Evolutionary conservation across 2,888 invertebrate genomes (phyloP).

Genomic region (Drosophila kambysellisi): DNA sequence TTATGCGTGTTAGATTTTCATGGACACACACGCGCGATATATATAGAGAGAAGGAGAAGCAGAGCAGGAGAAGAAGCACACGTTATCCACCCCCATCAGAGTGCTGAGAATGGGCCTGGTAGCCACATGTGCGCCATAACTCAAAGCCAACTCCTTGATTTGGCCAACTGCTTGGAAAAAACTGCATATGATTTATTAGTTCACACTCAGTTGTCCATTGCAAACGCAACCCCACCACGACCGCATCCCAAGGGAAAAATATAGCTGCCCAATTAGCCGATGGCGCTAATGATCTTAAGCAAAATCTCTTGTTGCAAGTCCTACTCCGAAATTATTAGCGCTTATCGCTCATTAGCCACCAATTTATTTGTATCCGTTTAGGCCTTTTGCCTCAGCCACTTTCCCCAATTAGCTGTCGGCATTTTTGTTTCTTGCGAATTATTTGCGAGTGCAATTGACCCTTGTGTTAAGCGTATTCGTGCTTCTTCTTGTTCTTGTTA

Average conservation of each 20-base stretch:
- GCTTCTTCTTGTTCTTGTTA: not conserved
- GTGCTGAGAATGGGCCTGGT: constrained; percentile 16
- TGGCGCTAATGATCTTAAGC: constrained; percentile 35
- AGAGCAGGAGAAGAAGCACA: not conserved
- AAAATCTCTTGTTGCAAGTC: not conserved
- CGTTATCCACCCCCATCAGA: not conserved
- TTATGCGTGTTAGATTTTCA: constrained; percentile 79
- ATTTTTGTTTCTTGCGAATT: not conserved
- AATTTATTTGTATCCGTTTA: constrained; percentile 8
- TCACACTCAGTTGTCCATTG: constrained; percentile 14
- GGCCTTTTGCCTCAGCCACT: not conserved
- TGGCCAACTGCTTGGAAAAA: constrained; percentile 40
- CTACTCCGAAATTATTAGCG: constrained; percentile 8
- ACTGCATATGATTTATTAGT: constrained; percentile 45
- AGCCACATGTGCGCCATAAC: constrained; percentile 74
- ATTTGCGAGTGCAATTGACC: too few species aligned
- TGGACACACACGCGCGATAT: constrained; percentile 60
- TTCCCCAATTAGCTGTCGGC: constrained; percentile 14
- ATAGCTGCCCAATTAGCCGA: constrained; percentile 39
- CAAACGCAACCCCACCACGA: not conserved
- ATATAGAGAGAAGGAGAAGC: constrained; percentile 8
- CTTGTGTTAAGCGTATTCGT: not conserved
- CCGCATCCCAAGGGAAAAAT: not conserved
- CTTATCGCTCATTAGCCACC: constrained; percentile 21
- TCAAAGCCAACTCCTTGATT: constrained; percentile 46